These are phyloP conservation scores for Chloroclystis v-ata DNA, from an alignment of 2,888 invertebrate genomes.

Conservation along the genomic window DNA sequence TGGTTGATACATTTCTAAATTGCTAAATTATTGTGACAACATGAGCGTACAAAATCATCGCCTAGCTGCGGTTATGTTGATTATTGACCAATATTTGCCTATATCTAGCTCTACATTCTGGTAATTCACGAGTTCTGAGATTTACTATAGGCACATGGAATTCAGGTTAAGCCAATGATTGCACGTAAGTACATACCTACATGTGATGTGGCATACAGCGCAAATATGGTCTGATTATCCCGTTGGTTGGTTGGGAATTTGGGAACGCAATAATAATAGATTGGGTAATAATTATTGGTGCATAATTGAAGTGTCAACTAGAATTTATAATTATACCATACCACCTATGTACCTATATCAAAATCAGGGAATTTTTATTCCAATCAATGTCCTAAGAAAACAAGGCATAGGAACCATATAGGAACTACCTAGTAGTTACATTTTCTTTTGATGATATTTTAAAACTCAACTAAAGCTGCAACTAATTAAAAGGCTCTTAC, in stretches of 20 bases:
- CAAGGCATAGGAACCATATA: no score
- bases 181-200: conserved; percentile 12
- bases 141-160: conserved; percentile 16
- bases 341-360: no score
- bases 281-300: conserved; percentile 21
- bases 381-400: no score
- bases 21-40: conserved; percentile 33
- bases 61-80: conserved; percentile 38
- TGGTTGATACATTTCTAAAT: no score
- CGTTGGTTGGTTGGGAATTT: conserved; percentile 20
- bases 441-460: no score
- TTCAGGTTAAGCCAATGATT: conserved; percentile 34
- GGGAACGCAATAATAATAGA: conserved; percentile 29
- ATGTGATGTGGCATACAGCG: conserved; percentile 29
- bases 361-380: no score
- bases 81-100: conserved; percentile 35
- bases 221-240: conserved; percentile 34
- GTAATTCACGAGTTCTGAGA: no score
- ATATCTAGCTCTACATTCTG: conserved; percentile 14
- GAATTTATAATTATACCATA: no score
- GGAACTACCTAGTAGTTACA: no score
- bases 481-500: no score
- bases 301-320: conserved; percentile 21
- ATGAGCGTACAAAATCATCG: conserved; percentile 32
- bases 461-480: no score